Conservation (phyloP, 2,113 vertebrate species). For the Ceyx margarethae region DNA sequence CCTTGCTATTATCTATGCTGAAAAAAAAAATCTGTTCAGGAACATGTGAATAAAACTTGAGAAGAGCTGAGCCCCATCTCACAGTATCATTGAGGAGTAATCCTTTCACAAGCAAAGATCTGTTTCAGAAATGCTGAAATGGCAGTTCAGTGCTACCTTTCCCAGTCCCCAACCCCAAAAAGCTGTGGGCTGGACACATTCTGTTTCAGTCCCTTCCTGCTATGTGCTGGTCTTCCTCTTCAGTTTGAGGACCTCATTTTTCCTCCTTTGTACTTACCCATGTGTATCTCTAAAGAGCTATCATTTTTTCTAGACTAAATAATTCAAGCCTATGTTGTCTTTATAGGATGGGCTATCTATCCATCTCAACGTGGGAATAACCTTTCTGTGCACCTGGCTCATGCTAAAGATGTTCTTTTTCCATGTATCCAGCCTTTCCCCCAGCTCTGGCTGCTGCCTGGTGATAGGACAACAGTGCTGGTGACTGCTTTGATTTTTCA, state of each 20-base stretch:
- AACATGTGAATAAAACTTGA: background rate
- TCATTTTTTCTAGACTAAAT: background rate
- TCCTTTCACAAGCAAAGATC: background rate
- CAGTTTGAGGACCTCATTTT: background rate
- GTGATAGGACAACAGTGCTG: background rate
- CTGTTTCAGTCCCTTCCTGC: background rate
- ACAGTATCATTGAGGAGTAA: background rate
- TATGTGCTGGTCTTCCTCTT: accelerated
- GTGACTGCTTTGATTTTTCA: too few species aligned
- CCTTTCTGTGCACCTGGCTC: background rate
- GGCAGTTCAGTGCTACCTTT: background rate
- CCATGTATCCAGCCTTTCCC: background rate
- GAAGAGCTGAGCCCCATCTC: background rate
- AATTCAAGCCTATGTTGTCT: background rate
- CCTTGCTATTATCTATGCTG: too few species aligned
- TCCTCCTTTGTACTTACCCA: background rate
- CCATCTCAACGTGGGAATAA: background rate
- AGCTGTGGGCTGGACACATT: background rate
- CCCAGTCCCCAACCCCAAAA: background rate
- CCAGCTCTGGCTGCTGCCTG: background rate
- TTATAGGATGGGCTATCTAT: background rate
- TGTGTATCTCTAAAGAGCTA: background rate
- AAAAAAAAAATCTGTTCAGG: background rate
- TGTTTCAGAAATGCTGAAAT: background rate
- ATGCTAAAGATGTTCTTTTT: background rate